Base-by-base conservation (phyloP, 2,797 vertebrate species). In the Urosaurus nigricauda region DNA sequence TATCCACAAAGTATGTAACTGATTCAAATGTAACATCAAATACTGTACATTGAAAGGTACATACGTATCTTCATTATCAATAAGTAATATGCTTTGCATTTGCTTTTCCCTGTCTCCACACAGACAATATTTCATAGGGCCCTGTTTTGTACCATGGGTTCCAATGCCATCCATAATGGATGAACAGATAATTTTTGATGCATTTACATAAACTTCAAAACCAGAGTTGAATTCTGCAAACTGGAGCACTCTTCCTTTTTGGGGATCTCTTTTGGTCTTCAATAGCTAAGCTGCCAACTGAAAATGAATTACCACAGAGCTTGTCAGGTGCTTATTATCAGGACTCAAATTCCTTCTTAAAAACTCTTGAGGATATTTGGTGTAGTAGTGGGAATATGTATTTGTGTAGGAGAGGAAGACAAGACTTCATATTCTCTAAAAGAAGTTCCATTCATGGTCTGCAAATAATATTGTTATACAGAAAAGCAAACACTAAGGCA, bases 191-290 rank as follows among this genome's bases (percentile, higher is more conserved):
- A 13, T 68, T 35, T 77, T 32, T 80, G 86, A 21, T n/a, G 2
- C n/a, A 84, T 47, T 79, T 92, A 87, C 79, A 77, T 60, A 88
- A 0, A 40, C 37, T 86, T 21, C n/a, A 91, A 92, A 37, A 24
- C 70, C 21, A 79, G 58, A 4, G 3, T 85, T 75, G 6, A 87
- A 43, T 1, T 32, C 77, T 77, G 37, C 88, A 80, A 88, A 92
- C 71, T 7, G 58, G 24, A 74, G 29, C 32, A 8, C 0, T 73
- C 56, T 79, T 32, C 82, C 43, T 17, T 74, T n/a, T 21, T 83
- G 16, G 63, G 13, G 6, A 87, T 53, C 80, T 70, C 9, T 79
- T 43, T 91, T 90, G 14, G 79, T 51, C 87, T 84, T 53, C 4
- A 2, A 51, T 47, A 83, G 88, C 9, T 17, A 37, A 84, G 40